Evolutionary conservation across 2,113 vertebrate species (phyloP).

Genomic region (Channa maculata): DNA sequence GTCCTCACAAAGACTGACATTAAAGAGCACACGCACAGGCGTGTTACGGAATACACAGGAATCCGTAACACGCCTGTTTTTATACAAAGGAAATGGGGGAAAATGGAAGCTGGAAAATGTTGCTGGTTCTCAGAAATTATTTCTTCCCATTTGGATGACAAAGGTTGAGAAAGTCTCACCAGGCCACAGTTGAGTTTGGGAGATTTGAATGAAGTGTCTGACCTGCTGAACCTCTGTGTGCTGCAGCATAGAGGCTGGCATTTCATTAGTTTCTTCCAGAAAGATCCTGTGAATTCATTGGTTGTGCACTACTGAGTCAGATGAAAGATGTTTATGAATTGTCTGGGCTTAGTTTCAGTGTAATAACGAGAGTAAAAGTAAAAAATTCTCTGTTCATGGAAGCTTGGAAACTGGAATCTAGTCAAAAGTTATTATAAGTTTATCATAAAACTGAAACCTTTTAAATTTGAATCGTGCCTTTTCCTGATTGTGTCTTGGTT

Average conservation of each 20-base stretch:
- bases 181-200: slow-evolving; percentile 30
- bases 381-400: not conserved
- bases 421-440: not conserved
- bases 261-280: not conserved
- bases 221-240: slow-evolving; percentile 18
- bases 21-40: not conserved
- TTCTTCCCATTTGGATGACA: slow-evolving; percentile 57
- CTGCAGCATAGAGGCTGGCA: not conserved
- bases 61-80: slow-evolving; percentile 70
- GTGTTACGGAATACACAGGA: slow-evolving; percentile 58
- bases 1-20: not conserved
- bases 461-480: not conserved
- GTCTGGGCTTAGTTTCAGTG: not conserved
- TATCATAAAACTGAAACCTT: not conserved
- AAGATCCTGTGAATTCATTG: not conserved
- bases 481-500: not conserved
- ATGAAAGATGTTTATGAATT: slow-evolving; percentile 12
- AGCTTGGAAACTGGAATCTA: not conserved
- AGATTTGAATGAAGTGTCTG: slow-evolving; percentile 24
- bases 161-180: slow-evolving; percentile 41
- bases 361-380: slow-evolving; percentile 6
- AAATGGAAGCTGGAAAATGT: slow-evolving; percentile 52
- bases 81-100: slow-evolving; percentile 56
- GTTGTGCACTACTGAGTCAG: slow-evolving; percentile 18
- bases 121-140: slow-evolving; percentile 55